phyloP scores from a whole-genome alignment of 2,888 invertebrate genomes.

The Physocephala rufipes region DNA sequence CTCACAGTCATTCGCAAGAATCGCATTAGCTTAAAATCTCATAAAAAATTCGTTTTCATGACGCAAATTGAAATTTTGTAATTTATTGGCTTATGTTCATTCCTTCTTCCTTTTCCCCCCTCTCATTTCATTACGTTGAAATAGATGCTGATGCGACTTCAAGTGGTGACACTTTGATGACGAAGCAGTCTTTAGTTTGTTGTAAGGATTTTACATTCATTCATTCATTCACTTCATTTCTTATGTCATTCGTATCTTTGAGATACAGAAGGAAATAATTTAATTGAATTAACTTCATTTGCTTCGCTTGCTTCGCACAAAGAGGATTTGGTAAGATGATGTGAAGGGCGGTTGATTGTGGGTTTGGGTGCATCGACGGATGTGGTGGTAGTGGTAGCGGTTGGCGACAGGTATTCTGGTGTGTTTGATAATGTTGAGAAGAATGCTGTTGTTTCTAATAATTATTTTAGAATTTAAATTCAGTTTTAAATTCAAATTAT shows the following conservation, averaged over 20 bases:
- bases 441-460: too few species aligned
- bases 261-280: slow-evolving; percentile 35
- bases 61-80: not conserved
- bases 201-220: slow-evolving; percentile 3
- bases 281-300: slow-evolving; percentile 38
- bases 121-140: not conserved
- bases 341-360: not conserved
- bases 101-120: not conserved
- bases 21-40: not conserved
- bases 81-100: not conserved
- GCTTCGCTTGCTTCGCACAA: not conserved
- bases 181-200: not conserved
- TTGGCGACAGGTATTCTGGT: too few species aligned
- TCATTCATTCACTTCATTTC: too few species aligned
- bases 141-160: not conserved
- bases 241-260: slow-evolving; percentile 12
- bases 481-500: not conserved
- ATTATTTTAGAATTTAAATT: not conserved
- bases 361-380: too few species aligned
- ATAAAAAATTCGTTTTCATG: not conserved
- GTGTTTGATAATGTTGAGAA: too few species aligned
- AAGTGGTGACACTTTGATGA: not conserved
- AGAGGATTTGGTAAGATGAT: not conserved
- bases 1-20: not conserved
- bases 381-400: too few species aligned